Percentiles rank a stretch among this genome's conserved stretches.
Evolutionary conservation across 2,888 invertebrate genomes (phyloP).

Genomic region (Pandemis corylana): DNA sequence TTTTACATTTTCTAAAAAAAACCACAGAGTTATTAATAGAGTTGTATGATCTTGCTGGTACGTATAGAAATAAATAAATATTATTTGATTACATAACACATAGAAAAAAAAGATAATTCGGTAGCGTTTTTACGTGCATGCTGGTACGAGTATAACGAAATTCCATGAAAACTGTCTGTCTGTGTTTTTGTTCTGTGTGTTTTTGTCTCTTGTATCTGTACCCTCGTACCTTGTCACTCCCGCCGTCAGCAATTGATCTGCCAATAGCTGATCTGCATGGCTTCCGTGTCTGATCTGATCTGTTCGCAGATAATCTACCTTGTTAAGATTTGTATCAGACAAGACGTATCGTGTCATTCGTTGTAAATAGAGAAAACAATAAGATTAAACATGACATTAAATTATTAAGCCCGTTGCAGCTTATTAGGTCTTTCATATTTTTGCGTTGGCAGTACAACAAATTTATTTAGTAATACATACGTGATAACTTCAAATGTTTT

Average conservation of each 20-base stretch:
- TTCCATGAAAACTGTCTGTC: slow-evolving; percentile 11
- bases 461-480: no score
- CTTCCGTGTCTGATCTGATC: slow-evolving; percentile 35
- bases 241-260: slow-evolving; percentile 34
- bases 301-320: slow-evolving; percentile 22
- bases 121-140: no score
- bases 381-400: neutral
- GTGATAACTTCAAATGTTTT: no score
- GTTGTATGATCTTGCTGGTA: no score
- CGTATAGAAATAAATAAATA: no score
- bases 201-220: slow-evolving; percentile 1
- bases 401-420: neutral
- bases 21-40: no score
- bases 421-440: neutral
- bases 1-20: no score
- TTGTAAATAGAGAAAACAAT: slow-evolving; percentile 13
- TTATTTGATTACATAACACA: no score
- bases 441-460: no score
- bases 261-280: slow-evolving; percentile 28
- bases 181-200: no score
- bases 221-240: slow-evolving; percentile 11
- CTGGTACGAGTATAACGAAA: neutral
- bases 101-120: no score
- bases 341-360: slow-evolving; percentile 7
- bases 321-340: slow-evolving; percentile 31